These are phyloP conservation scores for Spialia ferax DNA, from an alignment of 2,888 invertebrate genomes.

Conservation along the genomic window DNA sequence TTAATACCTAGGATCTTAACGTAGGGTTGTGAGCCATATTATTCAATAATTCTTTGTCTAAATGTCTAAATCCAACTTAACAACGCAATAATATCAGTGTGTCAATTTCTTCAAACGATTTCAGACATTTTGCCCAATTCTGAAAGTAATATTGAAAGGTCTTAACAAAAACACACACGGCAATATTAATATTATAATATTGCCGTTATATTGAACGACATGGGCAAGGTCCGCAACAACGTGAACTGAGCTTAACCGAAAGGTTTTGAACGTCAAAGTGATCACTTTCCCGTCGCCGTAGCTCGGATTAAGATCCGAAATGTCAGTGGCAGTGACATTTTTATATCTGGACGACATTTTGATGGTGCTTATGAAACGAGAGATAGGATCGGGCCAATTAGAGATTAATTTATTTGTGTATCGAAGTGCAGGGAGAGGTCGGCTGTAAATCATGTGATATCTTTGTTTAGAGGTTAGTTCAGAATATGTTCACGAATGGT, in stretches of 20 bases:
- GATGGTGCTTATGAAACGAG: conserved; percentile 67
- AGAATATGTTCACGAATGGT: background rate
- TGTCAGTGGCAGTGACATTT: conserved; percentile 84
- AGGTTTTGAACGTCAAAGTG: conserved; percentile 51
- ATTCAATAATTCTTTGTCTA: no score
- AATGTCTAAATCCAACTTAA: no score
- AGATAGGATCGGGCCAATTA: conserved; percentile 82
- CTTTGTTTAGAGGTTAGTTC: conserved; percentile 10
- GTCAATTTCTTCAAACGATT: no score
- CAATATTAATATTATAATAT: background rate
- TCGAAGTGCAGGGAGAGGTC: conserved; percentile 40
- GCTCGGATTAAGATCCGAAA: conserved; percentile 79
- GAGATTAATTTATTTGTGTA: conserved; percentile 73
- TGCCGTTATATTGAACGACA: background rate
- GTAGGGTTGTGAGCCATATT: no score
- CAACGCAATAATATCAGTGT: no score
- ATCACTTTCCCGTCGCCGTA: conserved; percentile 70
- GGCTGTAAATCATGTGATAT: conserved; percentile 36
- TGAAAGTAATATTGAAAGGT: no score
- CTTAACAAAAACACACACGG: no score
- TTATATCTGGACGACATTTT: conserved; percentile 81
- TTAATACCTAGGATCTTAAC: no score
- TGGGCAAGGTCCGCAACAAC: background rate
- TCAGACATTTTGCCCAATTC: no score
- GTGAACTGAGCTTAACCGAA: conserved; percentile 14